Evolutionary conservation across 2,113 vertebrate genomes (phyloP), one percentile per base, ranked within the genome.

Genomic region (Gymnobelideus leadbeateri): DNA sequence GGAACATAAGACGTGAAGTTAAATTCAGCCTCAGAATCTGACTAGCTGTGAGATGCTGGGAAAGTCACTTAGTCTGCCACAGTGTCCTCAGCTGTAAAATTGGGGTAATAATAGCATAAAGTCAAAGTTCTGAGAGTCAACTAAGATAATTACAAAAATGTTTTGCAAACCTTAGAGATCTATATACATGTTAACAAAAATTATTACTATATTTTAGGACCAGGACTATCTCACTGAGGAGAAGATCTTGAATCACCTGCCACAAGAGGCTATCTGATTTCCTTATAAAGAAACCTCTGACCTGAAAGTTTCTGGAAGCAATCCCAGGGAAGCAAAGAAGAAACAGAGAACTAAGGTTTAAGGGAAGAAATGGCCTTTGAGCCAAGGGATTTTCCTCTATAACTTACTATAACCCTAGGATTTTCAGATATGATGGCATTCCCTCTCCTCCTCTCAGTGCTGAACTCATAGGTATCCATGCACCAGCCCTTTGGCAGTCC

Each of bases 131-230:
- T n/a, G 8, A 50, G 21, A 7, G 91, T 89, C 92, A 54, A 95
- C 93, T 91, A 49, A 51, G 6, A 89, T 94, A 55, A 46, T 55
- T 43, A 37, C n/a, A 52, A 93, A 49, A 91, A 2, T 89, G 51
- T 2, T 93, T 91, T 92, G 16, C 21, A 31, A 8, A 11, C 8
- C 25, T 54, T 5, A 49, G 8, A 96, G n/a, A 91, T 21, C n/a
- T 89, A 93, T 91, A 31, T 94, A 92, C 92, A 92, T 92, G 84
- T 90, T 89, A 96, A 91, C 16, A 84, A 84, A 84, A 84, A 84
- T 43, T 37, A 68, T 68, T 68, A 68, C 37, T 31, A 43, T 43
- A 43, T 43, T 84, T n/a, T 84, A 19, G n/a, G 0, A 68, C n/a
- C n/a, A 43, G 7, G 1, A 21, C 5, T 77, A 77, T 43, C n/a